phyloP scores from a whole-genome alignment of 2,888 invertebrate species.

The Globia sparganii region DNA sequence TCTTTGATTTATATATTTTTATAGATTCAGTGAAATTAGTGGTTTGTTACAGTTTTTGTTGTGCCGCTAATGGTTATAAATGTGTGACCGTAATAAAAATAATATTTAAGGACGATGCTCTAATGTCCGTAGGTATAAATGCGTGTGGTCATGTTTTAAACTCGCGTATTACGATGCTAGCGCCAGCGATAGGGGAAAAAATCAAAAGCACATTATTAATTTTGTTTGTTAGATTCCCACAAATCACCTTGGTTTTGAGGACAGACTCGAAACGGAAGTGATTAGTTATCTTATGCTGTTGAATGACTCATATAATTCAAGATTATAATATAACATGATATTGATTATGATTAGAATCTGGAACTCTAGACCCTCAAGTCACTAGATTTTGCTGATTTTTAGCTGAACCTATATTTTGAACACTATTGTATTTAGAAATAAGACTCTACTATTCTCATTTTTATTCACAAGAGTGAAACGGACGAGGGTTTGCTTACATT shows the following conservation, averaged over 20 bases:
- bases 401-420: not conserved
- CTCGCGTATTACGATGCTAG: constrained; percentile 15
- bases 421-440: not conserved
- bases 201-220: not conserved
- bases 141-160: constrained; percentile 58
- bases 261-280: not conserved
- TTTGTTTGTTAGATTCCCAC: not conserved
- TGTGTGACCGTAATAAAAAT: constrained; percentile 78
- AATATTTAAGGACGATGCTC: constrained; percentile 50
- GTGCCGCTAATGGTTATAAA: constrained; percentile 85
- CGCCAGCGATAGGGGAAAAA: not conserved
- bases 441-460: not conserved
- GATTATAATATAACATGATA: not conserved
- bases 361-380: not conserved
- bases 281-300: not conserved
- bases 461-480: not conserved
- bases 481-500: not conserved
- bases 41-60: constrained; percentile 85
- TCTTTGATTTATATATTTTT: constrained; percentile 88
- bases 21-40: constrained; percentile 86
- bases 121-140: constrained; percentile 50
- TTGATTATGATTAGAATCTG: not conserved
- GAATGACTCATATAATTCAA: not conserved
- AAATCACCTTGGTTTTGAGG: not conserved
- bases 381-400: not conserved